Percentiles rank a stretch among this genome's conserved stretches.
These are phyloP conservation scores for Protonemura montana DNA, from an alignment of 2,888 invertebrate genomes.

Conservation along the genomic window DNA sequence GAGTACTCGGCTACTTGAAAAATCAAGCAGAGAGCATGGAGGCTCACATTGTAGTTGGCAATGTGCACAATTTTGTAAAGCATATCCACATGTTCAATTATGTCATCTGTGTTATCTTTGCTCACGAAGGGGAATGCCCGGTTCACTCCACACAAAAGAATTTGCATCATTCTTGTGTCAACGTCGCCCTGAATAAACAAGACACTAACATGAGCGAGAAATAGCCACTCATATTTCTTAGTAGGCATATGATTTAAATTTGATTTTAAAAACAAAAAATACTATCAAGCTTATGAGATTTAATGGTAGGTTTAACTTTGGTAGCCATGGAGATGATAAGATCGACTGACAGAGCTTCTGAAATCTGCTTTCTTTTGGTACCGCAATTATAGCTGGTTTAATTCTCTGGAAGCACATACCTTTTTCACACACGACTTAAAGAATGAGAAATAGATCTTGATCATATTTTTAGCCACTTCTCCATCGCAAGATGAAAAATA, in stretches of 20 bases:
- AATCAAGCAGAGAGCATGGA: constrained; percentile 68
- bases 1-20: constrained; percentile 68
- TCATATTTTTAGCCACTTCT: constrained; percentile 81
- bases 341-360: too few relatives aligned
- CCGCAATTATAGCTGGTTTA: too few relatives aligned
- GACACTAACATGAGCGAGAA: too few relatives aligned
- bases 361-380: too few relatives aligned
- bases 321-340: too few relatives aligned
- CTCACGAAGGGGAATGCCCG: constrained; percentile 85
- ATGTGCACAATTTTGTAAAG: constrained; percentile 83
- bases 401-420: constrained; percentile 58
- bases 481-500: constrained; percentile 75
- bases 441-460: constrained; percentile 92
- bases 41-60: constrained; percentile 73
- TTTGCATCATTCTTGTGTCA: constrained; percentile 84
- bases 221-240: too few relatives aligned
- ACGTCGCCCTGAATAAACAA: constrained; percentile 68
- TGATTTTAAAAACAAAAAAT: too few relatives aligned
- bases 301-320: too few relatives aligned
- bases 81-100: constrained; percentile 73
- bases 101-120: constrained; percentile 62
- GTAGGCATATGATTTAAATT: too few relatives aligned
- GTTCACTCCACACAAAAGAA: constrained; percentile 82
- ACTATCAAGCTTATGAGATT: too few relatives aligned
- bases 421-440: constrained; percentile 91